Percentiles rank a stretch among this genome's conserved stretches.
Conservation (phyloP, 2,113 vertebrate species). For the Panthera tigris region DNA sequence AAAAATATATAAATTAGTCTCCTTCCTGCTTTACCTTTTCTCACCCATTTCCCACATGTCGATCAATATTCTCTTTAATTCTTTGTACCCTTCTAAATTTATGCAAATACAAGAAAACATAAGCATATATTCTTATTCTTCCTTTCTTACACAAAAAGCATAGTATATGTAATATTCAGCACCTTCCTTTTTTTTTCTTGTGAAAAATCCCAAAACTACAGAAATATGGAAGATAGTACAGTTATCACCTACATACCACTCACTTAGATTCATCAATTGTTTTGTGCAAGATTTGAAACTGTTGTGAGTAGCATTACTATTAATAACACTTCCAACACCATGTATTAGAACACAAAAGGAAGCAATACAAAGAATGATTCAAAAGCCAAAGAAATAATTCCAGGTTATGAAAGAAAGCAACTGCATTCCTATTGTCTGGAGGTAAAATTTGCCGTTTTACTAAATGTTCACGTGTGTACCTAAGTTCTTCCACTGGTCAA, state of each 20-base stretch:
- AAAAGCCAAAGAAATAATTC: neutral
- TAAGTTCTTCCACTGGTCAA: neutral
- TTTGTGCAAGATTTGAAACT: neutral
- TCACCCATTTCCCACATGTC: neutral
- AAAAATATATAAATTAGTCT: neutral
- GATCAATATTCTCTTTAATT: neutral
- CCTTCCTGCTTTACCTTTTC: neutral
- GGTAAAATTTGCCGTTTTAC: neutral
- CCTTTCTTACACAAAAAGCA: neutral
- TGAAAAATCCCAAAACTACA: neutral
- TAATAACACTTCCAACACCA: neutral
- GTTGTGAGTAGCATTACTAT: neutral
- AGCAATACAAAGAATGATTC: neutral
- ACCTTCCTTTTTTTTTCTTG: neutral
- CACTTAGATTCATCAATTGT: neutral
- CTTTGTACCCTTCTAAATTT: neutral
- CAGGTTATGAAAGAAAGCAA: neutral
- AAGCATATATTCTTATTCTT: neutral
- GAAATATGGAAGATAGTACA: neutral
- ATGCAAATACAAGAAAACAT: neutral
- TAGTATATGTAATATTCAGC: neutral
- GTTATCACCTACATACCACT: neutral
- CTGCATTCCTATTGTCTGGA: neutral
- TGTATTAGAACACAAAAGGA: neutral
- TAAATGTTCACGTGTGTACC: neutral